These are phyloP conservation scores for Zaprionus obscuricornis DNA, from an alignment of 2,888 invertebrate genomes.

Conservation along the genomic window DNA sequence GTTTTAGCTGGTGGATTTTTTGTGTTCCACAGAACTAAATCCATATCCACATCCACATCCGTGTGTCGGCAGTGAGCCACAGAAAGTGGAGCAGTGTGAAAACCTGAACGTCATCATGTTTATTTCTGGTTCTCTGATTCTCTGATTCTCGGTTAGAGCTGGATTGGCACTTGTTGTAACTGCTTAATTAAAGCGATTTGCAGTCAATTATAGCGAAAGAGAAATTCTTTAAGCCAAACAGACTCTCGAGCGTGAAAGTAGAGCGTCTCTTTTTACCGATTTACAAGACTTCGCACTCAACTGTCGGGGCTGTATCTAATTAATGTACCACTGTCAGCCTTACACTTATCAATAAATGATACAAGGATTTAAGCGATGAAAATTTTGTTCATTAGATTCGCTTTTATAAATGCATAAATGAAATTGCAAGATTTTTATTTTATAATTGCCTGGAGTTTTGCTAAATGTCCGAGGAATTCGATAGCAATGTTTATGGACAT, in stretches of 20 bases:
- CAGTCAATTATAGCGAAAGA: constrained; percentile 77
- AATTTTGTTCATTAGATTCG: too few species aligned
- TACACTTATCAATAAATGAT: constrained; percentile 16
- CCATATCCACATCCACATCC: constrained; percentile 56
- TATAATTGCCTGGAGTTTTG: too few species aligned
- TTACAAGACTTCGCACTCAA: constrained; percentile 3
- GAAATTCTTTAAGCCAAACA: constrained; percentile 64
- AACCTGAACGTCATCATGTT: constrained; percentile 60
- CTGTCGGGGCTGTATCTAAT: constrained; percentile 45
- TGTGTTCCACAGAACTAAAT: constrained; percentile 53
- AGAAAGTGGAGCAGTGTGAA: constrained; percentile 65
- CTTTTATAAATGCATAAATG: too few species aligned
- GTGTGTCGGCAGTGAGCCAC: constrained; percentile 51
- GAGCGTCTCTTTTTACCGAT: too few species aligned
- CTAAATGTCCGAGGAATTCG: too few species aligned
- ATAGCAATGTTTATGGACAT: too few species aligned
- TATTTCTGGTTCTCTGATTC: constrained; percentile 63
- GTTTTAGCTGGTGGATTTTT: constrained; percentile 62
- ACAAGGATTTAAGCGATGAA: too few species aligned
- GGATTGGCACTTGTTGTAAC: constrained; percentile 46
- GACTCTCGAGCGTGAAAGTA: constrained; percentile 73
- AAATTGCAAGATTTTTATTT: too few species aligned
- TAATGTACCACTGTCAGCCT: constrained; percentile 40
- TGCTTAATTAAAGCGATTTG: constrained; percentile 72
- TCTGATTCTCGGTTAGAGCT: constrained; percentile 28